Evolutionary conservation across 1,140 invertebrate genomes (phyloP).

Genomic region (Colletes gigas): DNA sequence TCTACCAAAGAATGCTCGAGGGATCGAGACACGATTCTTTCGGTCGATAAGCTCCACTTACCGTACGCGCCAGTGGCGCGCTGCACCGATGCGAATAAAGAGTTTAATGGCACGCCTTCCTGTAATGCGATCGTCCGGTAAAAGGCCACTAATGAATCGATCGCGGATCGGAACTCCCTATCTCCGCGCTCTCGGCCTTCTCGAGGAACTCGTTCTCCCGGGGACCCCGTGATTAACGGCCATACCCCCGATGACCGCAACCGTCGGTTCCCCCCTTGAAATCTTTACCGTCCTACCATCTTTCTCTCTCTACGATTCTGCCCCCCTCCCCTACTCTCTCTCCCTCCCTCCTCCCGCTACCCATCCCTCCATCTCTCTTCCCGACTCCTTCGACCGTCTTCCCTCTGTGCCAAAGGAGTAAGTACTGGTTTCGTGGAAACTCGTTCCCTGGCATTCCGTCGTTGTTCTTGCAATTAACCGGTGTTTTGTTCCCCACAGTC

Average conservation of each 20-base stretch:
- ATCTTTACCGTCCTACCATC: background rate
- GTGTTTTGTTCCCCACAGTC: constrained; percentile 67
- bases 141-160: constrained; percentile 49
- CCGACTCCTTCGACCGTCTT: background rate
- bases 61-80: background rate
- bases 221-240: constrained; percentile 28
- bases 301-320: background rate
- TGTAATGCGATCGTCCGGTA: constrained; percentile 42
- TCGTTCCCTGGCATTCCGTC: constrained; percentile 14
- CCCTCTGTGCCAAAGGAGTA: background rate
- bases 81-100: constrained; percentile 7
- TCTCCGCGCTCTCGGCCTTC: background rate
- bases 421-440: constrained; percentile 21
- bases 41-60: background rate
- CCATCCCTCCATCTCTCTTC: too few species aligned
- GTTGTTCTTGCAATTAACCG: constrained; percentile 39
- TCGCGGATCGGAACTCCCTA: constrained; percentile 19
- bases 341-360: background rate
- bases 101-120: constrained; percentile 29
- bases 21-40: background rate
- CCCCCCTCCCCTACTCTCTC: background rate
- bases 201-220: constrained; percentile 39
- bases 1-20: background rate
- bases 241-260: constrained; percentile 25
- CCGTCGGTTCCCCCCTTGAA: background rate